A percentile compares a stretch with the other conserved stretches of the same genome.
These are phyloP conservation scores for Hylyphantes graminicola DNA, from an alignment of 1,140 invertebrate species.

Conservation along the genomic window DNA sequence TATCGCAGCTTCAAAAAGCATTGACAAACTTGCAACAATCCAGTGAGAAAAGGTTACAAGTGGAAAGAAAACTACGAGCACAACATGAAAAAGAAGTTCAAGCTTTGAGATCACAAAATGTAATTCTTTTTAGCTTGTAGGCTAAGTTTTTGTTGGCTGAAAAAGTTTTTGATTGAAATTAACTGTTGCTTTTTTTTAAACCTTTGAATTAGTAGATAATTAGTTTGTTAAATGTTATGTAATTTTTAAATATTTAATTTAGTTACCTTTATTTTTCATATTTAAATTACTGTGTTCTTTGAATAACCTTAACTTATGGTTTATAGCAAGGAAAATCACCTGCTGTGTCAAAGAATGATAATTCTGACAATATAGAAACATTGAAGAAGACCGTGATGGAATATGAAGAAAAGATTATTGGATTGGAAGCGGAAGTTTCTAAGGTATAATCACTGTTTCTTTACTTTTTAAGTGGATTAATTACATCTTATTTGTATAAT, in stretches of 20 bases:
- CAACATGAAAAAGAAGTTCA: conserved; percentile 84
- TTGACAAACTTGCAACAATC: conserved; percentile 84
- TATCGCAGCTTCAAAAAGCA: conserved; percentile 84
- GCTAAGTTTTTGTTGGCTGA: neutral
- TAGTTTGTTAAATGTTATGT: no score
- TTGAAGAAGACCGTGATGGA: conserved; percentile 72
- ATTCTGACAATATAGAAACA: conserved; percentile 33
- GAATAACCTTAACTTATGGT: no score
- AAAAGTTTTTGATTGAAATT: no score
- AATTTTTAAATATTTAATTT: no score
- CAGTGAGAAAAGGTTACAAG: conserved; percentile 85
- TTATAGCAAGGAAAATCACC: conserved; percentile 44
- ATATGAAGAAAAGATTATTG: conserved; percentile 83
- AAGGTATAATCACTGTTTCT: conserved; percentile 67
- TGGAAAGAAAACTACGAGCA: conserved; percentile 77
- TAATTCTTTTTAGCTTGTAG: conserved; percentile 35
- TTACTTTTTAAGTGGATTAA: neutral
- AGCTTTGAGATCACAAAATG: conserved; percentile 66
- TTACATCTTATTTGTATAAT: no score
- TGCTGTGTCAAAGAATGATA: conserved; percentile 22
- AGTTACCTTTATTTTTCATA: no score
- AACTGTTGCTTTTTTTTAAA: no score
- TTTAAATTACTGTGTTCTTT: no score
- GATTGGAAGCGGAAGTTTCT: conserved; percentile 82
- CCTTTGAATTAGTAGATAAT: no score